phyloP scores from a whole-genome alignment of 1,140 invertebrate species.

The Orchestia grillus region DNA sequence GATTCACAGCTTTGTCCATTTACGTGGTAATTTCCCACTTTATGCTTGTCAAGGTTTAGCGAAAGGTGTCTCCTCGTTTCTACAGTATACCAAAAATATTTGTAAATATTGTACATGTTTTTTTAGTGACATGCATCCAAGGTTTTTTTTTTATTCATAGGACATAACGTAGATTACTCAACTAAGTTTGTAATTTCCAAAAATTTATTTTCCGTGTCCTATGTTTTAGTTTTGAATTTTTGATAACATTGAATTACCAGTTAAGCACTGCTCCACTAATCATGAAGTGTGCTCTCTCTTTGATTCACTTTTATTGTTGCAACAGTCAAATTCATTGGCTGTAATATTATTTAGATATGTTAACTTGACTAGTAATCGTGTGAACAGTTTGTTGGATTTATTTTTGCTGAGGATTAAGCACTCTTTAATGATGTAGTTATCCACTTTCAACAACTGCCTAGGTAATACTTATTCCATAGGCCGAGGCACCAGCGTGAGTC shows the following conservation, averaged over 20 bases:
- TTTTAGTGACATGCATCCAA: not conserved
- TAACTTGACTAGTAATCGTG: not conserved
- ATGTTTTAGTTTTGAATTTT: not conserved
- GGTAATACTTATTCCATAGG: not conserved
- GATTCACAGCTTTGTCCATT: not conserved
- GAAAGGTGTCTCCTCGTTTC: not conserved
- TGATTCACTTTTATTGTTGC: not conserved
- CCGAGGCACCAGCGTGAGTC: not conserved
- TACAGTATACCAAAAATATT: not conserved
- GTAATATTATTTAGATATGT: not conserved
- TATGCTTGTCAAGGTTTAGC: not conserved
- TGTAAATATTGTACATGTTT: conserved; percentile 3
- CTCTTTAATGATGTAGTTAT: not conserved
- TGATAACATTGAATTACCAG: not conserved
- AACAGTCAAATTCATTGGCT: not conserved
- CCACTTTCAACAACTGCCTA: not conserved
- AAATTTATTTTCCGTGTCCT: not conserved
- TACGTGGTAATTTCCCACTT: not conserved
- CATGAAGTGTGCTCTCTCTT: not conserved
- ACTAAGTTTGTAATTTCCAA: not conserved
- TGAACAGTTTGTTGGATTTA: not conserved
- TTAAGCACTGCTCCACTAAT: not conserved
- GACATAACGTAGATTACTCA: not conserved
- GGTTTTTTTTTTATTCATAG: not conserved
- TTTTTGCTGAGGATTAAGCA: not conserved